Evolutionary conservation across 1,140 invertebrate genomes (phyloP).

Genomic region (Chironomus striatipennis): DNA sequence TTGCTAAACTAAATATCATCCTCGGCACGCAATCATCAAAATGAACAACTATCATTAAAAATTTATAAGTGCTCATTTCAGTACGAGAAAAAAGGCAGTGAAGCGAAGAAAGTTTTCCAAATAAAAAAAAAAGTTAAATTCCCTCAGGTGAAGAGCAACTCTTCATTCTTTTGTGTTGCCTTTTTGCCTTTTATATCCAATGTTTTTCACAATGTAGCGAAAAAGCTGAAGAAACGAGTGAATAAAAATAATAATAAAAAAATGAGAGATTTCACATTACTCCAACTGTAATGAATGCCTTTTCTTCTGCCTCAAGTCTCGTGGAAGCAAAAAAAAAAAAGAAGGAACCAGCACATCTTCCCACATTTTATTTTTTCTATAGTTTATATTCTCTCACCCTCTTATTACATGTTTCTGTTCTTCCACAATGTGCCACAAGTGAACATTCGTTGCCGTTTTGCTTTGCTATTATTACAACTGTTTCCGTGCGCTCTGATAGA

Average conservation of each 20-base stretch:
- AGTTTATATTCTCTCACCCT: not conserved
- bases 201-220: not conserved
- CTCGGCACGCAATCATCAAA: constrained; percentile 21
- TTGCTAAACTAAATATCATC: not conserved
- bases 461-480: constrained; percentile 3
- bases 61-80: constrained; percentile 17
- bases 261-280: not conserved
- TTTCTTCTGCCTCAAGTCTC: not conserved
- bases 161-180: not conserved
- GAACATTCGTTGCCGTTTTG: not conserved
- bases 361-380: not conserved
- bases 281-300: not conserved
- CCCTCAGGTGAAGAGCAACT: not conserved
- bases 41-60: constrained; percentile 22
- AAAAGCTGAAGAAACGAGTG: not conserved
- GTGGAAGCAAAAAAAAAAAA: too few species aligned
- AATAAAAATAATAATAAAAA: constrained; percentile 9
- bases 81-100: not conserved
- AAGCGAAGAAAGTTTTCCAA: not conserved
- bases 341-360: not conserved
- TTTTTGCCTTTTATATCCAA: not conserved
- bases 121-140: constrained; percentile 4
- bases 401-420: not conserved
- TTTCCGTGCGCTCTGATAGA: not conserved
- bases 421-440: not conserved